Conservation (phyloP, 1,140 invertebrate species). For the Drosophila pandora region DNA sequence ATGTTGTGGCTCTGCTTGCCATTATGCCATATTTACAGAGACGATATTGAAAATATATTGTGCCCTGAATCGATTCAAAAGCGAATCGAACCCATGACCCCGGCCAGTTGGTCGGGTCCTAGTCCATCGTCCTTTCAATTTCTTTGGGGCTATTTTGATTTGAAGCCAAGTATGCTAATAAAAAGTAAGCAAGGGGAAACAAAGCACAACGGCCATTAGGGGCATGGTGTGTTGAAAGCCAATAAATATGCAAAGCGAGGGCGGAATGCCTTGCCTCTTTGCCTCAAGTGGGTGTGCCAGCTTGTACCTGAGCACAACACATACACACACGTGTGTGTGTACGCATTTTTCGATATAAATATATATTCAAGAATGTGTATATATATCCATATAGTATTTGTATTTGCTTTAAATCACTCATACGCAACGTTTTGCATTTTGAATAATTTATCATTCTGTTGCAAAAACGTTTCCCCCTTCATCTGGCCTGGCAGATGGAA, state of each 20-base stretch:
- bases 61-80: background rate
- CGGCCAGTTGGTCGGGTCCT: too few relatives aligned
- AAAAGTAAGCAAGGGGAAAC: slow-evolving; percentile 33
- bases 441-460: slow-evolving; percentile 62
- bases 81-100: background rate
- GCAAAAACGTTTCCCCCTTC: slow-evolving; percentile 29
- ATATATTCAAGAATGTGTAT: slow-evolving; percentile 11
- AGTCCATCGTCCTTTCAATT: background rate
- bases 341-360: slow-evolving; percentile 21
- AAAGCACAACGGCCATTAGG: slow-evolving; percentile 6
- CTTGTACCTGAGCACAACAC: slow-evolving; percentile 5
- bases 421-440: slow-evolving; percentile 60
- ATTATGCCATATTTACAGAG: background rate
- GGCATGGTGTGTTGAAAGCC: slow-evolving; percentile 36
- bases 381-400: slow-evolving; percentile 23
- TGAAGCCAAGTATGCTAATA: slow-evolving; percentile 42
- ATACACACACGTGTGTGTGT: background rate
- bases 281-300: slow-evolving; percentile 21
- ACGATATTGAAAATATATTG: background rate
- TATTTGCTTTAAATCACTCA: slow-evolving; percentile 58
- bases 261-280: slow-evolving; percentile 10
- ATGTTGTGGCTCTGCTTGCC: too few relatives aligned
- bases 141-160: slow-evolving; percentile 21
- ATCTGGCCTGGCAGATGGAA: slow-evolving; percentile 24
- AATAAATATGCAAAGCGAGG: slow-evolving; percentile 56